Evolutionary conservation across 2,888 invertebrate species (phyloP), one percentile per base, ranked within the genome.

Genomic region (Oligia latruncula): DNA sequence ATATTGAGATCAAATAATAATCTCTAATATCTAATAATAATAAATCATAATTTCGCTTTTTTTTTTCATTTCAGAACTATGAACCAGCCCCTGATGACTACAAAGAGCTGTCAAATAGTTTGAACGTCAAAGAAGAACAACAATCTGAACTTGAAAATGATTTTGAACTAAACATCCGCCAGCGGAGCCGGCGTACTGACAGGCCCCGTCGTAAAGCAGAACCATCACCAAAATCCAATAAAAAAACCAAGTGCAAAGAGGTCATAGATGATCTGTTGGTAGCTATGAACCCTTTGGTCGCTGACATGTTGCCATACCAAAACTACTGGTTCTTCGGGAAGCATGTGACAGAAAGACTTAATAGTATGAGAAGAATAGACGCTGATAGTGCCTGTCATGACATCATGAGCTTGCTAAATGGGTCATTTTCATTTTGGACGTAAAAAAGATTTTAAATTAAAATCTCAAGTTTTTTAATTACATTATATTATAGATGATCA

Each of bases 251-350:
- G 84, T 96, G 96, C 79, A 92, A 92, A 60, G 86, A 91, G 75
- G 90, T 96, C 5, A 81, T 97, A 3, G 93, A 96, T 81, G 93
- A 96, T 73, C 90, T 97, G 9, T 76, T 95, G 2, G 83, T 88
- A 81, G 92, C 95, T 0, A 94, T 96, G 93, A 92, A 92, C 64
- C 96, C 96, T 0, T 77, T 95, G n/a, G 83, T 91, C 6, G 52
- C 83, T 3, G 85, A 89, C 23, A 73, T 78, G 11, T 72, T 85
- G 8, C 82, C 88, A 2, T 86, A 90, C 9, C 92, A 92, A 49
- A 90, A 84, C 20, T 96, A 94, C 80, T 95, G 95, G 95, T 95
- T 94, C 73, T 95, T 96, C 49, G 95, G 96, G 0, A 94, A 93
- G 83, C 96, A 96, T 91, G 94, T 97, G 0, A 92, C 93, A 0